A percentile compares a stretch with the other conserved stretches of the same genome.
phyloP scores from a whole-genome alignment of 2,113 vertebrate species.

The Bagarius yarrelli region DNA sequence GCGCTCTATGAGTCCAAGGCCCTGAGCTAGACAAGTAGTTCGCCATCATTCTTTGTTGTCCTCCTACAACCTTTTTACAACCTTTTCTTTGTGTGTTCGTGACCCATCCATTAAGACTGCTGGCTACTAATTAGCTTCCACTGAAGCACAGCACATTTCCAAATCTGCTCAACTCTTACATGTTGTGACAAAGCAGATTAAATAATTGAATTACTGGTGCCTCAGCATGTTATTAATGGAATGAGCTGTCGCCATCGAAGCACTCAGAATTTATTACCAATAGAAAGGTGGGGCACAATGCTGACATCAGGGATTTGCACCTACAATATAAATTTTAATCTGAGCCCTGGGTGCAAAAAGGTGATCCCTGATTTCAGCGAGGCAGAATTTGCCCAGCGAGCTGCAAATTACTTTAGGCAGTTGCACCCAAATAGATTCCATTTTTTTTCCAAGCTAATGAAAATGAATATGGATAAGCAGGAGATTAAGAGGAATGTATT shows the following conservation, averaged over 20 bases:
- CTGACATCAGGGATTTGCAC: neutral
- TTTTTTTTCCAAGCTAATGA: neutral
- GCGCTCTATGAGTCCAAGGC: constrained; percentile 16
- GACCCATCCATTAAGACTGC: constrained; percentile 19
- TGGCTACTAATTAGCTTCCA: neutral
- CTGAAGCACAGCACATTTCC: neutral
- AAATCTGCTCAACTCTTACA: neutral
- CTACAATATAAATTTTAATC: constrained; percentile 13
- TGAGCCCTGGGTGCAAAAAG: neutral
- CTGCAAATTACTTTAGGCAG: constrained; percentile 9
- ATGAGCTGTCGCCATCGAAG: constrained; percentile 3
- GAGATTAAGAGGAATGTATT: neutral
- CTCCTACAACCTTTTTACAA: too few relatives aligned
- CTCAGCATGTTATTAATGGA: constrained; percentile 20
- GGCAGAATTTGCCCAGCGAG: constrained; percentile 12
- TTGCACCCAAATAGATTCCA: constrained; percentile 4
- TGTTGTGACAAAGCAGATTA: neutral
- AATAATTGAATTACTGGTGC: constrained; percentile 13
- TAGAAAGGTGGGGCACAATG: constrained; percentile 1
- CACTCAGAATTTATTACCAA: constrained; percentile 19
- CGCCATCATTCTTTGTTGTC: neutral
- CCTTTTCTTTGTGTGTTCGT: neutral
- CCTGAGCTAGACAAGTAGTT: constrained; percentile 6
- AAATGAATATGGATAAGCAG: constrained; percentile 1
- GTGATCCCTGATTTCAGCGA: neutral